Evolutionary conservation across 2,797 vertebrate genomes (phyloP).

Genomic region (Chloroceryle inda): DNA sequence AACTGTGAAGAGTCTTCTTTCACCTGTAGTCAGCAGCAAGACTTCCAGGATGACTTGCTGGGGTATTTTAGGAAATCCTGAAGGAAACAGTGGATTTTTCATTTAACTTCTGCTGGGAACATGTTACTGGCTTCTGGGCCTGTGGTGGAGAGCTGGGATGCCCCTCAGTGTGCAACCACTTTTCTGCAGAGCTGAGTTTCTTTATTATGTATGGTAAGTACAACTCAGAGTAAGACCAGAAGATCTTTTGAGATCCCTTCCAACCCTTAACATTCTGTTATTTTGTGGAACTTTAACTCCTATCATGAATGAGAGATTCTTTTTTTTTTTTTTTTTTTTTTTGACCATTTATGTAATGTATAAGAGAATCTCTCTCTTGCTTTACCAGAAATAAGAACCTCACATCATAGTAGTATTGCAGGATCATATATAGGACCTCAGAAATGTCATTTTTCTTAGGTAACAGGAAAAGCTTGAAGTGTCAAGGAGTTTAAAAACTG

Average conservation of each 20-base stretch:
- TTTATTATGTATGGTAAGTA: not conserved
- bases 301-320: too few relatives aligned
- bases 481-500: not conserved
- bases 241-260: too few relatives aligned
- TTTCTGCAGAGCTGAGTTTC: not conserved
- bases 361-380: not conserved
- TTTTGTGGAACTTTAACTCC: too few relatives aligned
- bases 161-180: not conserved
- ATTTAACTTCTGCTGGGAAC: not conserved
- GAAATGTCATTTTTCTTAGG: not conserved
- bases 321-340: not conserved
- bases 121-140: not conserved
- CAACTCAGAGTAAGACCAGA: not conserved
- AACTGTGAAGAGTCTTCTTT: not conserved
- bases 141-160: not conserved
- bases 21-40: not conserved
- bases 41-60: not conserved
- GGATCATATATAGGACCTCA: not conserved
- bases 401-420: not conserved
- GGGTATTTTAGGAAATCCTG: not conserved
- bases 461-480: not conserved
- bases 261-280: too few relatives aligned
- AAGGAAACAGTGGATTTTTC: not conserved
- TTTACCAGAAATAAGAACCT: not conserved
- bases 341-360: not conserved